A percentile compares a stretch with the other conserved stretches of the same genome.
Evolutionary conservation across 1,140 invertebrate species (phyloP).

Genomic region (Heliconius himera): DNA sequence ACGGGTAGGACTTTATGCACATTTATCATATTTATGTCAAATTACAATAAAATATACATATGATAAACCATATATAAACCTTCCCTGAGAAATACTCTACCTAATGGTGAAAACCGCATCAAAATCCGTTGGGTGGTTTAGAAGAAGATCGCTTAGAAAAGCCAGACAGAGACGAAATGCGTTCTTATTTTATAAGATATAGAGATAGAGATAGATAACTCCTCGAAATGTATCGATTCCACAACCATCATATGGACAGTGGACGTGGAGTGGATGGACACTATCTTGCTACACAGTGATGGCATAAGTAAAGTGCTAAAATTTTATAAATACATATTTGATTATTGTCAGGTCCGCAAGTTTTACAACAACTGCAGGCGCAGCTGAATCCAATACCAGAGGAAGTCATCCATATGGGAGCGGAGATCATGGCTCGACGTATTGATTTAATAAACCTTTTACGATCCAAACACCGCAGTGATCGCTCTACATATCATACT

Average conservation of each 20-base stretch:
- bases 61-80: too few relatives aligned
- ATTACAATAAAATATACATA: too few relatives aligned
- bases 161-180: too few relatives aligned
- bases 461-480: slow-evolving; percentile 56
- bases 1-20: too few relatives aligned
- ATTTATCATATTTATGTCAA: too few relatives aligned
- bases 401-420: slow-evolving; percentile 54
- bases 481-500: slow-evolving; percentile 53
- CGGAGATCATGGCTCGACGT: slow-evolving; percentile 61
- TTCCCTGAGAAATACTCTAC: too few relatives aligned
- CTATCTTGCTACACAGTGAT: background rate
- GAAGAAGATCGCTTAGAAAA: too few relatives aligned
- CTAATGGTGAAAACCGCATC: too few relatives aligned
- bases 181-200: too few relatives aligned
- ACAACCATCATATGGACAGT: background rate
- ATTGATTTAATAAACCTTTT: slow-evolving; percentile 60
- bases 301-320: background rate
- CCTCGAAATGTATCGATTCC: background rate
- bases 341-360: slow-evolving; percentile 51
- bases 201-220: too few relatives aligned
- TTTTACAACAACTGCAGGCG: slow-evolving; percentile 56
- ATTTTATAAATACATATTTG: background rate
- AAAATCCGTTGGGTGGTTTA: too few relatives aligned
- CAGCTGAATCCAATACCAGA: slow-evolving; percentile 63
- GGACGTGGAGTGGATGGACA: too few relatives aligned